Evolutionary conservation across 2,888 invertebrate genomes (phyloP).

Genomic region (Rhagium mordax): DNA sequence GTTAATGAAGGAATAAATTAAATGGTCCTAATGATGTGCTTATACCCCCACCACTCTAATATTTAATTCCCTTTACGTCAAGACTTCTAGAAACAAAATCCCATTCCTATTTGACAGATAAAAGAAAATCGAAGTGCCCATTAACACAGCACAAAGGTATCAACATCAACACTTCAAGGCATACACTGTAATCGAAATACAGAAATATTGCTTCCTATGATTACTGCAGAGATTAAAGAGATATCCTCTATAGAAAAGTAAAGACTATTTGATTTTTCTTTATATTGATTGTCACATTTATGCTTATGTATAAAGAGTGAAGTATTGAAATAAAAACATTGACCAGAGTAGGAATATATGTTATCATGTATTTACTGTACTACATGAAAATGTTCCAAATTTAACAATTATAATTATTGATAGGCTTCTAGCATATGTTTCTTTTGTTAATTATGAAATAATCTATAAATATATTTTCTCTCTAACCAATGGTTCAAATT

Average conservation of each 20-base stretch:
- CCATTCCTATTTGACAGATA: background rate
- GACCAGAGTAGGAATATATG: too few relatives aligned
- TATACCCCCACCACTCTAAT: background rate
- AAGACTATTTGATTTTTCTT: background rate
- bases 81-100: background rate
- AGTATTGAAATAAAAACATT: background rate
- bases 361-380: too few relatives aligned
- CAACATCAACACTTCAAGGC: background rate
- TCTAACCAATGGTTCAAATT: too few relatives aligned
- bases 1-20: too few relatives aligned
- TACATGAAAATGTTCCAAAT: too few relatives aligned
- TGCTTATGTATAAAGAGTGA: background rate
- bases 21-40: too few relatives aligned
- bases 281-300: background rate
- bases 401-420: too few relatives aligned
- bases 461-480: too few relatives aligned
- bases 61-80: background rate
- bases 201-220: background rate
- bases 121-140: background rate
- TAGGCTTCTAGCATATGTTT: too few relatives aligned
- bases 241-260: background rate
- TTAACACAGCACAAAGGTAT: background rate
- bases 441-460: too few relatives aligned
- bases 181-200: background rate
- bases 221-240: background rate